Conservation (phyloP, 2,113 vertebrate genomes). For the Urocolius indicus region DNA sequence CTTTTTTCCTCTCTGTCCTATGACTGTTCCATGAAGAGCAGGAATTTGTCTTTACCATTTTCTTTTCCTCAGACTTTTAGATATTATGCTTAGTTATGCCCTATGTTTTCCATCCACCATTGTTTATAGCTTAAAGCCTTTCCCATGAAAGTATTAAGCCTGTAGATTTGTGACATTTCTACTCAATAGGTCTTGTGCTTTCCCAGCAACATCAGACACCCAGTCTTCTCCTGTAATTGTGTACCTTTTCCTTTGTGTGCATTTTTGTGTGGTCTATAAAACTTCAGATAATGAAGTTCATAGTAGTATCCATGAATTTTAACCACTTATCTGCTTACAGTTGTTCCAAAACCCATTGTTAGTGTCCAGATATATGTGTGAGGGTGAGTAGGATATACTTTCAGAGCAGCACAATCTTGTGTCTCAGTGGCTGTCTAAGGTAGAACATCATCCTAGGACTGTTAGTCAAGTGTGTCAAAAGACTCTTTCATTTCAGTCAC, state of each 20-base stretch:
- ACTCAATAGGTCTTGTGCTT: not conserved
- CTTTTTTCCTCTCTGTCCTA: not conserved
- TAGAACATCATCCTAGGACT: not conserved
- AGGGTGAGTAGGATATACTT: not conserved
- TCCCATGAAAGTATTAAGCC: not conserved
- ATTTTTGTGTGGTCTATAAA: not conserved
- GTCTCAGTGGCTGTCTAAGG: not conserved
- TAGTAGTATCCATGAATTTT: not conserved
- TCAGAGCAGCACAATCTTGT: not conserved
- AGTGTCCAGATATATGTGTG: not conserved
- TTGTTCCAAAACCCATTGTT: not conserved
- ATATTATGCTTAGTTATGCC: not conserved
- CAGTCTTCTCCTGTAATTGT: not conserved
- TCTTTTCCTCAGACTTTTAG: not conserved
- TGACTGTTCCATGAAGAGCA: not conserved
- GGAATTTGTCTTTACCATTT: not conserved
- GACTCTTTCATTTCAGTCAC: not conserved
- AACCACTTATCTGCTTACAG: not conserved
- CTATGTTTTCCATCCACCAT: not conserved
- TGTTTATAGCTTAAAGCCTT: not conserved
- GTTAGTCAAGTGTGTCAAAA: not conserved
- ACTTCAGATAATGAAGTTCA: not conserved
- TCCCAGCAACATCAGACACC: not conserved
- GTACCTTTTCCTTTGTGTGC: not conserved
- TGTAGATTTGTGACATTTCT: not conserved